phyloP scores from a whole-genome alignment of 37 sponge, comb jelly and placozoan species.

The Cliona cf. orientalis region DNA sequence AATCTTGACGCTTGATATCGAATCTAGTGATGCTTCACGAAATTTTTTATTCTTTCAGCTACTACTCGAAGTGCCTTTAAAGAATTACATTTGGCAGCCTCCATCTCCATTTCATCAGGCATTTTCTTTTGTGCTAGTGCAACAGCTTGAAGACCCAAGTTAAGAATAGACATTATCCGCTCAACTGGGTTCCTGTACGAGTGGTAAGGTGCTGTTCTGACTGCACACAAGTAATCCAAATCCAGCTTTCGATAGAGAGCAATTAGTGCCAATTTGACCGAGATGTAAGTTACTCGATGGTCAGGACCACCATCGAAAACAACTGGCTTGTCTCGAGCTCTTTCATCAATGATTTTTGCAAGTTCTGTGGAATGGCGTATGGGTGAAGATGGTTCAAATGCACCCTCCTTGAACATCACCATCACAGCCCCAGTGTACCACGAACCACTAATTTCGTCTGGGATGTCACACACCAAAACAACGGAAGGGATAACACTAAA shows the following conservation, averaged over 20 bases:
- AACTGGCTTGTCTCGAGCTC: not conserved
- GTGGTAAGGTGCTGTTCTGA: slow-evolving; percentile 39
- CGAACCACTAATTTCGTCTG: slow-evolving; percentile 24
- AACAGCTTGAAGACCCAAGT: slow-evolving; percentile 56
- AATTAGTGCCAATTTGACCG: slow-evolving; percentile 36
- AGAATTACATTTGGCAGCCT: slow-evolving; percentile 21
- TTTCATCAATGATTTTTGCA: not conserved
- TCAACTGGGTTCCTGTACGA: slow-evolving; percentile 51
- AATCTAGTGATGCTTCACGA: slow-evolving; percentile 2
- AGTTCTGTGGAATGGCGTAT: slow-evolving; percentile 48
- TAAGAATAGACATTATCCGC: slow-evolving; percentile 29
- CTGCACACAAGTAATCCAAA: slow-evolving; percentile 56
- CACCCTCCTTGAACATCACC: slow-evolving; percentile 33
- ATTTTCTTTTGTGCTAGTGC: slow-evolving; percentile 19
- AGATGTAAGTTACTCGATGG: slow-evolving; percentile 29
- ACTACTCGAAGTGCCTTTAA: not conserved
- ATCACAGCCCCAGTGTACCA: slow-evolving; percentile 48
- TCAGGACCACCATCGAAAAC: slow-evolving; percentile 16
- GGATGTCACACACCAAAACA: slow-evolving; percentile 34
- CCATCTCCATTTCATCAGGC: slow-evolving; percentile 29
- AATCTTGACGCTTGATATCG: not conserved
- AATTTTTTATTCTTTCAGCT: not conserved
- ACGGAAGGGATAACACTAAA: slow-evolving; percentile 34
- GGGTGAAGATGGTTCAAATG: slow-evolving; percentile 56
- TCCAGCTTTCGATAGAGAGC: slow-evolving; percentile 44